phyloP scores from a whole-genome alignment of 2,888 invertebrate species.

The Sinhomidia bicolor region DNA sequence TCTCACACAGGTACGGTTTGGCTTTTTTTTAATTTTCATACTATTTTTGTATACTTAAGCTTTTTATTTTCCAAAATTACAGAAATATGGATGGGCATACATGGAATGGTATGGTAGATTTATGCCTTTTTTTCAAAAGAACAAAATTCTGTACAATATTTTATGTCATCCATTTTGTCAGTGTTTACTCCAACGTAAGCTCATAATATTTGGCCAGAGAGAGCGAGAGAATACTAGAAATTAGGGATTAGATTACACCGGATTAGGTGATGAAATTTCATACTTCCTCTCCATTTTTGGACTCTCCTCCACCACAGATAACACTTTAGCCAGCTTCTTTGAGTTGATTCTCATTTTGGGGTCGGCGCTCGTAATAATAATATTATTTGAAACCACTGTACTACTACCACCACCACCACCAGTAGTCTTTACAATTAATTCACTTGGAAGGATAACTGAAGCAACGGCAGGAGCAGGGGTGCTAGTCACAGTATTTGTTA shows the following conservation, averaged over 20 bases:
- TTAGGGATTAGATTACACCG: slow-evolving; percentile 54
- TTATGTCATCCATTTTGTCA: slow-evolving; percentile 10
- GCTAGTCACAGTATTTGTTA: slow-evolving; percentile 46
- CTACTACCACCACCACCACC: too few species aligned
- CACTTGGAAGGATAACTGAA: slow-evolving; percentile 38
- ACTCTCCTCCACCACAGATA: slow-evolving; percentile 77
- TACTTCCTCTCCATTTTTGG: slow-evolving; percentile 71
- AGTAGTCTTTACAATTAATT: slow-evolving; percentile 33
- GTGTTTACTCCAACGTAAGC: slow-evolving; percentile 37
- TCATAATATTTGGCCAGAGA: slow-evolving; percentile 56
- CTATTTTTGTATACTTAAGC: too few species aligned
- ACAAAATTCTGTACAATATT: background rate
- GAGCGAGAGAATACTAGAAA: slow-evolving; percentile 5
- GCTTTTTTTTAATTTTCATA: too few species aligned
- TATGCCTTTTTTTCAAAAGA: too few species aligned
- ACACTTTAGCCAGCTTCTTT: slow-evolving; percentile 74
- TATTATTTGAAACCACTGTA: slow-evolving; percentile 61
- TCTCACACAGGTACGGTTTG: too few species aligned
- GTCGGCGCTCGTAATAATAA: slow-evolving; percentile 63
- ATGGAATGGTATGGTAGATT: too few species aligned
- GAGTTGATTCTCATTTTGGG: slow-evolving; percentile 52
- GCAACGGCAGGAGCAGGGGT: background rate
- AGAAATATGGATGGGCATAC: too few species aligned
- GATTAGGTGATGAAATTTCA: slow-evolving; percentile 72
- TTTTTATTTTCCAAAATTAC: too few species aligned